phyloP scores from a whole-genome alignment of 2,888 invertebrate species.

The Drosophila ustulata region DNA sequence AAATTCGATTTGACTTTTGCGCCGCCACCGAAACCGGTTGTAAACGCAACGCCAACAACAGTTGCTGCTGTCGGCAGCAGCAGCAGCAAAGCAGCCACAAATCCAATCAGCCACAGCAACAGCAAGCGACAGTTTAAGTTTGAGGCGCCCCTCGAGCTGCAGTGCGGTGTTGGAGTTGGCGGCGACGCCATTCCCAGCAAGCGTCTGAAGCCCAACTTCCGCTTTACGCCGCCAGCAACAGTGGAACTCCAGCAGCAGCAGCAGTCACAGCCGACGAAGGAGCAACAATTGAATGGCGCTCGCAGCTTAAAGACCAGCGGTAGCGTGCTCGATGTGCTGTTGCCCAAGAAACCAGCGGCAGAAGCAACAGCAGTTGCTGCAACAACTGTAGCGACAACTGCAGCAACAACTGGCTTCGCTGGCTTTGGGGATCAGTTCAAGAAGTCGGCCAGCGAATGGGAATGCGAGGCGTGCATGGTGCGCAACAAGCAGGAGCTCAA shows the following conservation, averaged over 20 bases:
- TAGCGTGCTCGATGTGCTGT: constrained; percentile 85
- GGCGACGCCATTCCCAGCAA: background rate
- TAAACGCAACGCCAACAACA: background rate
- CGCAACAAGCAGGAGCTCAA: constrained; percentile 86
- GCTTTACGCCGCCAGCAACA: constrained; percentile 86
- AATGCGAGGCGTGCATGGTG: constrained; percentile 88
- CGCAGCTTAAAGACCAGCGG: constrained; percentile 57
- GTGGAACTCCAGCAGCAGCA: constrained; percentile 62
- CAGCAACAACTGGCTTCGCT: background rate
- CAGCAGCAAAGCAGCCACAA: constrained; percentile 4
- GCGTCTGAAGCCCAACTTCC: constrained; percentile 86
- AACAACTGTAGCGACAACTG: background rate
- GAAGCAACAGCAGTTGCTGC: constrained; percentile 4
- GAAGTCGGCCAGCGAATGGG: constrained; percentile 87
- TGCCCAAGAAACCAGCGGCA: constrained; percentile 37
- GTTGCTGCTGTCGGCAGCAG: background rate
- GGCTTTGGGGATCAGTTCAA: constrained; percentile 86
- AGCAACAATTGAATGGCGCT: constrained; percentile 10
- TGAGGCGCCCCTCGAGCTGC: constrained; percentile 85
- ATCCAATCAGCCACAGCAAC: constrained; percentile 2
- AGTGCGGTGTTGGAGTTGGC: constrained; percentile 49
- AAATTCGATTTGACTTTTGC: constrained; percentile 82
- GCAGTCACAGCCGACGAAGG: constrained; percentile 20
- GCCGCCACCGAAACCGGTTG: constrained; percentile 43
- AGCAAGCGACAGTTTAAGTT: constrained; percentile 74